A percentile compares a stretch with the other conserved stretches of the same genome.
Evolutionary conservation across 1,140 invertebrate genomes (phyloP).

Genomic region (Thrips palmi): DNA sequence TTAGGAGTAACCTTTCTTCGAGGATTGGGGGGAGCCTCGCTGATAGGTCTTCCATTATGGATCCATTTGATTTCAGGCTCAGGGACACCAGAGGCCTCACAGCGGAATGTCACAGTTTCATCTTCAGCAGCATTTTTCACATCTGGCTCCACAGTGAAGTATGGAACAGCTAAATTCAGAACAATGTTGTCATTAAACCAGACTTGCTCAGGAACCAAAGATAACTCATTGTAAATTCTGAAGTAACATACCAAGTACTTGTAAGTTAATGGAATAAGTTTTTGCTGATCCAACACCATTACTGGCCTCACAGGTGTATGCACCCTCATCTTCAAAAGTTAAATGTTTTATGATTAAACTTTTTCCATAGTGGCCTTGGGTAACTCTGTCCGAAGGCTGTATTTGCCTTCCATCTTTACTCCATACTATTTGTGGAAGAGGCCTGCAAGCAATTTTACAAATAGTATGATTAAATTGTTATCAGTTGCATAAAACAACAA

Average conservation of each 20-base stretch:
- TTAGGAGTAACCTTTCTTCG: constrained; percentile 40
- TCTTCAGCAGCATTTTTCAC: constrained; percentile 78
- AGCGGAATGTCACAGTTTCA: constrained; percentile 71
- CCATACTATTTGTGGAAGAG: constrained; percentile 68
- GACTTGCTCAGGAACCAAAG: background rate
- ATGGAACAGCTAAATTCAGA: constrained; percentile 52
- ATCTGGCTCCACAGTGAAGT: constrained; percentile 82
- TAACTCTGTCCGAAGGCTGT: constrained; percentile 49
- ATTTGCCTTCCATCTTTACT: constrained; percentile 52
- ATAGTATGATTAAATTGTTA: constrained; percentile 1
- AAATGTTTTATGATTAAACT: constrained; percentile 72
- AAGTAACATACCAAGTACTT: constrained; percentile 53
- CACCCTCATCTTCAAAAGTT: constrained; percentile 68
- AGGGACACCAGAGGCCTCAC: constrained; percentile 74
- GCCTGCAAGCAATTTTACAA: constrained; percentile 24
- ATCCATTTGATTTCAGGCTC: constrained; percentile 89
- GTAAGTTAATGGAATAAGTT: constrained; percentile 65
- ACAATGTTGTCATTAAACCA: background rate
- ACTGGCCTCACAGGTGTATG: constrained; percentile 77
- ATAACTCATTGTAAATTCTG: too few species aligned
- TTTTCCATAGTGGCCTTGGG: constrained; percentile 80
- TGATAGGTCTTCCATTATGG: constrained; percentile 81
- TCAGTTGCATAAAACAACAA: background rate
- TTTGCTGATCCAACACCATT: constrained; percentile 73
- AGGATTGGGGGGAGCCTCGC: constrained; percentile 51